Evolutionary conservation across 2,888 invertebrate species (phyloP).

Genomic region (Gibbula magus): DNA sequence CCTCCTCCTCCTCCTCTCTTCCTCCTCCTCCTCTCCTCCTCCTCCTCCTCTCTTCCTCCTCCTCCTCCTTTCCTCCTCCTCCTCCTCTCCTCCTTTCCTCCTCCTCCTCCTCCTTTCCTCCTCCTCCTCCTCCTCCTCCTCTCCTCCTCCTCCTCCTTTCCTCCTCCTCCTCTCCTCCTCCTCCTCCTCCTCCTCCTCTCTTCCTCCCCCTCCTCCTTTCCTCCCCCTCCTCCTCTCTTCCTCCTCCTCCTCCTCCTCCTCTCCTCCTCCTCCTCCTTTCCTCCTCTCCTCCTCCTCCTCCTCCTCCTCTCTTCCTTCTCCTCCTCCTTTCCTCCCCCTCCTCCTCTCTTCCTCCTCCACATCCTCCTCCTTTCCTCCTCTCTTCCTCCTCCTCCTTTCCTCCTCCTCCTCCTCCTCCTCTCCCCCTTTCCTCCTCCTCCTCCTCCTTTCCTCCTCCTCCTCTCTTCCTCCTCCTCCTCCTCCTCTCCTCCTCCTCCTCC

Average conservation of each 20-base stretch:
- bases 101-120: neutral
- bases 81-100: neutral
- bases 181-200: neutral
- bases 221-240: neutral
- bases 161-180: neutral
- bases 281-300: neutral
- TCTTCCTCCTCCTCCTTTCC: neutral
- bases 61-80: neutral
- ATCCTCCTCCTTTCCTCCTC: neutral
- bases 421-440: neutral
- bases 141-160: neutral
- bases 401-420: neutral
- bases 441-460: neutral
- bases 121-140: neutral
- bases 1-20: neutral
- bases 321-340: neutral
- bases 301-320: neutral
- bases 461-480: neutral
- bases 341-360: neutral
- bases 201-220: neutral
- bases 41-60: neutral
- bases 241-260: neutral
- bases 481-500: neutral
- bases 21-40: neutral
- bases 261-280: neutral